Base-by-base conservation (phyloP, 1,140 invertebrate species). In the Belonocnema kinseyi region DNA sequence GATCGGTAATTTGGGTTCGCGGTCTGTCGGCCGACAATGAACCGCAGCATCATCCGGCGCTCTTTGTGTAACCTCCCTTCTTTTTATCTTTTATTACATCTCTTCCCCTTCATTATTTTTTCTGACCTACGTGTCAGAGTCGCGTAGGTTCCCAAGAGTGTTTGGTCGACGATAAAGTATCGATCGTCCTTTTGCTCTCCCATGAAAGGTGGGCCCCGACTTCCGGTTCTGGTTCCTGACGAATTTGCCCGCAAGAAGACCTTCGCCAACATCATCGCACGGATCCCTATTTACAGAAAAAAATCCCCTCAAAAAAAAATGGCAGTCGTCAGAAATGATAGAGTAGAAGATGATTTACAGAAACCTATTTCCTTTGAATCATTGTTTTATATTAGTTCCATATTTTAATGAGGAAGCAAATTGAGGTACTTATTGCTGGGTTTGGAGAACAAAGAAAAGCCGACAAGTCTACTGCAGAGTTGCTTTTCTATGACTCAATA, bases 1-100 rank as follows among this genome's bases (percentile, higher is more conserved):
- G 61, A 66, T 66, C 61, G 61, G 61, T 66, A 66, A 66, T 66
- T 66, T 66, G 61, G 61, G 61, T 66, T 66, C 61, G 61, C 61
- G 61, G 61, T 66, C 61, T 46, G 61, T 66, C 61, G 61, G 46
- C 61, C 40, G 58, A 26, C 58, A 66, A 66, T 66, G 61, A 66
- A 66, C 61, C 61, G 61, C 61, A 66, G 61, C 61, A 66, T 66
- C 53, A 54, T 54, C 53, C 53, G 53, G 53, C 16, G 53, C 17
- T 21, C 61, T 66, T 66, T 66, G 61, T 66, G 61, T 66, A 66
- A 33, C 21, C 26, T 66, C 61, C 61, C 26, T 66, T 66, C 26
- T 66, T 66, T 66, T 66, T 66, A 40, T 66, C 33, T 66, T 66
- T 66, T 66, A 66, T 66, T 66, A 66, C 33, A 66, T 66, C 61